Evolutionary conservation across 2,888 invertebrate genomes (phyloP), one percentile per base, ranked within the genome.

Genomic region (Eledone cirrhosa): DNA sequence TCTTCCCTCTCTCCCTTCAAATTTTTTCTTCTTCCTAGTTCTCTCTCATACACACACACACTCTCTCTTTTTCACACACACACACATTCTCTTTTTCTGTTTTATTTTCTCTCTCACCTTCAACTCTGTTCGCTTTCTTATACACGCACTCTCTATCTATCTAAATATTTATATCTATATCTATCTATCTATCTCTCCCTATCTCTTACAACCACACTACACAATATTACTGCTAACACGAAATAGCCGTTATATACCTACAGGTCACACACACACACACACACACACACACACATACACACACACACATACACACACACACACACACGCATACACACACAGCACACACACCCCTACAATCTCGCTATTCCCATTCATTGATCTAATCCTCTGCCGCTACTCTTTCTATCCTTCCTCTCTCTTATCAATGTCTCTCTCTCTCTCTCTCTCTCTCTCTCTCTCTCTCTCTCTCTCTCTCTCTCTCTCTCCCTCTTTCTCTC

Each of bases 61-160:
- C 53, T 53, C 53, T 53, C 53, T 53, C 14, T 53, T 22, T 14
- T n/a, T n/a, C n/a, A n/a, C n/a, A n/a, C n/a, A n/a, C n/a, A n/a
- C n/a, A n/a, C n/a, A n/a, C n/a, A n/a, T 22, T 81, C 59, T 76
- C 77, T 48, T 11, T 47, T 24, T 2, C 77, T 77, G 19, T 77
- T n/a, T 47, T n/a, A 13, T 48, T 48, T 14, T 22, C 47, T 47
- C 77, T 27, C 24, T 22, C 77, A 11, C 48, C 2, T 41, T 29
- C n/a, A 47, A 11, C 22, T 53, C 53, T 16, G 53, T 3, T 5
- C 22, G 19, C 8, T 19, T 19, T 69, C n/a, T 29, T 5, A n/a
- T 41, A 16, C 76, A 4, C 3, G n/a, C 31, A 16, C 41, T 75
- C 5, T 31, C 8, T 3, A 31, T 41, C 29, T 8, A 3, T 22